A percentile compares a stretch with the other conserved stretches of the same genome.
phyloP scores from a whole-genome alignment of 2,113 vertebrate species.

The Chroicocephalus ridibundus region DNA sequence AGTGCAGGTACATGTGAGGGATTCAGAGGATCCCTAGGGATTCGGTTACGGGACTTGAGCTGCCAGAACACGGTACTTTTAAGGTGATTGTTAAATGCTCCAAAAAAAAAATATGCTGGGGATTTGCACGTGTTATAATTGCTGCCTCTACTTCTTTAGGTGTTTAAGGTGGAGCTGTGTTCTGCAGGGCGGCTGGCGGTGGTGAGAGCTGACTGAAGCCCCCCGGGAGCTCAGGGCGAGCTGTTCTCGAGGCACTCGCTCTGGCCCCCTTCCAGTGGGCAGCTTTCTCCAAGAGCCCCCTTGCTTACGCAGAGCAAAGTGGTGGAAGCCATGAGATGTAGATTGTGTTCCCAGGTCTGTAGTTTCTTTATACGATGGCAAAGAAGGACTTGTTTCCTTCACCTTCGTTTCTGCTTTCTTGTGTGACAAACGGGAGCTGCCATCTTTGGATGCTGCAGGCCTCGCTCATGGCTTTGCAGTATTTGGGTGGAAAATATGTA shows the following conservation, averaged over 20 bases:
- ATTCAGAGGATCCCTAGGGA: not conserved
- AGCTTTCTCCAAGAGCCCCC: not conserved
- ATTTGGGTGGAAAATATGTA: not conserved
- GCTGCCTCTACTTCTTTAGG: not conserved
- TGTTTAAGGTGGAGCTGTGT: not conserved
- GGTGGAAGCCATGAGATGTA: not conserved
- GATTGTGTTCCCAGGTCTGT: not conserved
- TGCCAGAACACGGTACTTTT: not conserved
- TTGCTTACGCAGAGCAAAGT: fast-evolving
- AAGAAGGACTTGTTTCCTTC: not conserved
- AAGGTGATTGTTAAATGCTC: not conserved
- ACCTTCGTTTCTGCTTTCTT: not conserved
- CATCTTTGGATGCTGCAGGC: not conserved
- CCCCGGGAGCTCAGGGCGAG: not conserved
- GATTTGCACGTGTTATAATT: not conserved
- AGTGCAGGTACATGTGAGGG: not conserved
- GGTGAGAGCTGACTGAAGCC: not conserved
- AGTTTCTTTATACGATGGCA: not conserved
- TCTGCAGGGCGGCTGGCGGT: not conserved
- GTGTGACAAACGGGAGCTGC: not conserved
- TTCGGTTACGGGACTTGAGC: fast-evolving
- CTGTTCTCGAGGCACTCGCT: fast-evolving
- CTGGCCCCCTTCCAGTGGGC: not conserved
- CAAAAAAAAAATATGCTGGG: not conserved
- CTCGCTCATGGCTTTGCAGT: not conserved